Conservation (phyloP, 2,113 vertebrate species). For the Octodon degus region DNA sequence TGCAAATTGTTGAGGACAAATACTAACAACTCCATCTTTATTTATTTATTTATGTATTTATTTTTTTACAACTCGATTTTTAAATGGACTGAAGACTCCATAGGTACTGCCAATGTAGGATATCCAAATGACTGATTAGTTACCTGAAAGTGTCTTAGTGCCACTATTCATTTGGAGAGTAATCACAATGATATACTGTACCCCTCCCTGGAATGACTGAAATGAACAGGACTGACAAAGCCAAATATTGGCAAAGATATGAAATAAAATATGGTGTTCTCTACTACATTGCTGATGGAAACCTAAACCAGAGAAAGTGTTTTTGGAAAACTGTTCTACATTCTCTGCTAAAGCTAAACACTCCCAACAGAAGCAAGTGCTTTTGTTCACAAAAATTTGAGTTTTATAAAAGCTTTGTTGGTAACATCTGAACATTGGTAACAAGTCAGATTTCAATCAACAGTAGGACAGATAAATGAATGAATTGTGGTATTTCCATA, state of each 20-base stretch:
- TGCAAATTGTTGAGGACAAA: not conserved
- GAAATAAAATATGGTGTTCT: no score
- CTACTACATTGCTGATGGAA: not conserved
- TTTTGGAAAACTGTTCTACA: not conserved
- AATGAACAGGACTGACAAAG: no score
- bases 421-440: no score
- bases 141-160: not conserved
- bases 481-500: not conserved
- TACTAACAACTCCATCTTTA: no score
- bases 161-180: not conserved
- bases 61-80: no score
- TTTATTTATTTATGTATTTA: no score
- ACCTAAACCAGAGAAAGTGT: no score
- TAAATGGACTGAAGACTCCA: not conserved
- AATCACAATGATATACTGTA: not conserved
- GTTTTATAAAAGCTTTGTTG: not conserved
- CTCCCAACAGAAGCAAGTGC: not conserved
- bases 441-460: fast-evolving
- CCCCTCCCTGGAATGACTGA: not conserved
- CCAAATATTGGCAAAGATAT: not conserved
- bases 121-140: fast-evolving
- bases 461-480: not conserved
- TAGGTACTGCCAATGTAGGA: not conserved
- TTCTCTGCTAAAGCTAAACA: not conserved
- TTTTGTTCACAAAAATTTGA: fast-evolving